Conservation (phyloP, 1,140 invertebrate species). For the Armadillidium nasatum region DNA sequence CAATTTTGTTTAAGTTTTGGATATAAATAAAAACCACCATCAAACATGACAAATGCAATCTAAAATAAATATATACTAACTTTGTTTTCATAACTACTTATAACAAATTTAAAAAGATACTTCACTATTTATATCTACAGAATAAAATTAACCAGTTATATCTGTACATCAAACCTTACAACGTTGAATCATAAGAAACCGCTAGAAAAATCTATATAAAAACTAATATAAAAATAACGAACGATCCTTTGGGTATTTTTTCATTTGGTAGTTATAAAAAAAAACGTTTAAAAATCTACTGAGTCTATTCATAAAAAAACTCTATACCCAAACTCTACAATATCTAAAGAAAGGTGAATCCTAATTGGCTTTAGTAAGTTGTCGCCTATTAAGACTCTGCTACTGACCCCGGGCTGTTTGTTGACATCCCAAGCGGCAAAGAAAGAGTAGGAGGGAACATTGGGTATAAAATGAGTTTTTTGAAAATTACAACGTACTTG, state of each 20-base stretch:
- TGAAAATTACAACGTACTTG: too few species aligned
- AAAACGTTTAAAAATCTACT: neutral
- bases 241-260: neutral
- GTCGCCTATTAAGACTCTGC: neutral
- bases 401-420: conserved; percentile 8
- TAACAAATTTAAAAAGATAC: too few species aligned
- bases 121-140: too few species aligned
- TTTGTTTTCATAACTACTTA: too few species aligned
- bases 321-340: conserved; percentile 3
- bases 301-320: neutral
- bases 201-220: neutral
- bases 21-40: too few species aligned
- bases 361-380: neutral
- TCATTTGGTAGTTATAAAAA: neutral
- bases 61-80: too few species aligned
- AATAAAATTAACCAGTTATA: too few species aligned
- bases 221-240: neutral
- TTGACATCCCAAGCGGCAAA: conserved; percentile 8
- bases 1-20: too few species aligned
- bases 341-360: neutral
- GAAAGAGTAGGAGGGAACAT: neutral
- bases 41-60: too few species aligned
- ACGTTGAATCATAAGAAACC: neutral
- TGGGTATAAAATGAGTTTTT: neutral
- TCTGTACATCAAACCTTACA: neutral